phyloP scores from a whole-genome alignment of 1,140 invertebrate genomes.

The Aphelenchoides fujianensis region DNA sequence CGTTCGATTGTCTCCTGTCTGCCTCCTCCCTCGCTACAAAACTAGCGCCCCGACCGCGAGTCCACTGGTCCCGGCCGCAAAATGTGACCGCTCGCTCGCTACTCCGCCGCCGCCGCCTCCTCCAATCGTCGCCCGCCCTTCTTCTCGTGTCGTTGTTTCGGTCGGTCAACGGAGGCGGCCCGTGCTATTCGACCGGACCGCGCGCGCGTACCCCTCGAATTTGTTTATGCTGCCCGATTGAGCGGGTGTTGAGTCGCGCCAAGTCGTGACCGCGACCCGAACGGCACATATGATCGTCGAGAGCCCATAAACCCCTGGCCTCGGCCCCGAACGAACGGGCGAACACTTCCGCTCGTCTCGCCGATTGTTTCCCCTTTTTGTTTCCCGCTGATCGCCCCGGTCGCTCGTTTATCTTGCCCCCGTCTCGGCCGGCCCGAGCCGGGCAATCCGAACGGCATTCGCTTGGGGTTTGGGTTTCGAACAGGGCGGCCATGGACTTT shows the following conservation, averaged over 20 bases:
- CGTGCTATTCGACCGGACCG: not conserved
- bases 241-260: too few species aligned
- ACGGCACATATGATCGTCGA: conserved; percentile 2
- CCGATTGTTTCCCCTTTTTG: not conserved
- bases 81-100: too few species aligned
- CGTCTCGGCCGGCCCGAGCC: not conserved
- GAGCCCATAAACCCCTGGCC: not conserved
- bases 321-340: not conserved
- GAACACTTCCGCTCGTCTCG: not conserved
- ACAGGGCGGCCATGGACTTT: too few species aligned
- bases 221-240: not conserved
- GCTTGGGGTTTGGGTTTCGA: too few species aligned
- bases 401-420: not conserved
- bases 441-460: not conserved
- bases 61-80: not conserved
- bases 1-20: too few species aligned
- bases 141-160: not conserved
- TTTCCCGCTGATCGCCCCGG: not conserved
- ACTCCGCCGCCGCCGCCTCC: not conserved
- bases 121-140: too few species aligned
- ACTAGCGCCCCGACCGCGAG: not conserved
- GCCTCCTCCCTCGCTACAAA: too few species aligned
- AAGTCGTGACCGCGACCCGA: too few species aligned
- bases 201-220: not conserved
- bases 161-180: not conserved